Evolutionary conservation across 2,797 vertebrate genomes (phyloP).

Genomic region (Cryptoprocta ferox): DNA sequence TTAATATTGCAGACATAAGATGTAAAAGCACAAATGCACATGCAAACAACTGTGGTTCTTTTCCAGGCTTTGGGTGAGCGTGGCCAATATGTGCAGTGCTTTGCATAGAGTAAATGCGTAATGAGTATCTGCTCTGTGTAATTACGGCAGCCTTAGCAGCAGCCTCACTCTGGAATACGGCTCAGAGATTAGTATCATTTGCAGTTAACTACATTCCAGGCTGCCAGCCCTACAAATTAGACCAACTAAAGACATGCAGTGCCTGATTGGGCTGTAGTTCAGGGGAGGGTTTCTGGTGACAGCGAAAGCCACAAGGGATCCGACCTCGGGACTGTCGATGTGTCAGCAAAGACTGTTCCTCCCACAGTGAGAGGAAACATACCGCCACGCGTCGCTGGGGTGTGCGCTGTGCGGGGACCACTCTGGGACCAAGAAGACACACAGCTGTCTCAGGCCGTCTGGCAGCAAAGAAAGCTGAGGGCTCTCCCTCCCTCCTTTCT

Average conservation of each 20-base stretch:
- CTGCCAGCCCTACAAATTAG: constrained; percentile 64
- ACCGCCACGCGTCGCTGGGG: background rate
- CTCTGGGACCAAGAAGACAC: background rate
- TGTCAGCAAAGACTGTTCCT: constrained; percentile 47
- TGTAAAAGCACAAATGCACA: background rate
- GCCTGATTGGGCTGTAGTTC: constrained; percentile 9
- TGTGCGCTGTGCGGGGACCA: rapidly evolving
- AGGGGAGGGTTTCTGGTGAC: constrained; percentile 36
- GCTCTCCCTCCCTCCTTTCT: too few relatives aligned
- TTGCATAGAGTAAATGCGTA: background rate
- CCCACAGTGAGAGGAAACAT: background rate
- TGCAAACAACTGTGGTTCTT: background rate
- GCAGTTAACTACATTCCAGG: constrained; percentile 51
- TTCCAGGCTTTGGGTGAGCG: constrained; percentile 21
- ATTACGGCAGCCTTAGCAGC: constrained; percentile 45
- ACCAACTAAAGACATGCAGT: background rate
- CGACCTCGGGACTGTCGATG: background rate
- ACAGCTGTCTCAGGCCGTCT: background rate
- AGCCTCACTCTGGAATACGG: constrained; percentile 45
- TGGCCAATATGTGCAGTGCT: background rate
- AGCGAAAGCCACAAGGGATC: constrained; percentile 16
- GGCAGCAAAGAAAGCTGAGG: background rate
- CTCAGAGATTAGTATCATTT: constrained; percentile 69
- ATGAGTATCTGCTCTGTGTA: constrained; percentile 26
- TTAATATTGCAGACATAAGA: background rate